These are phyloP conservation scores for Odontamblyopus rebecca DNA, from an alignment of 2,797 vertebrate species.

Conservation along the genomic window DNA sequence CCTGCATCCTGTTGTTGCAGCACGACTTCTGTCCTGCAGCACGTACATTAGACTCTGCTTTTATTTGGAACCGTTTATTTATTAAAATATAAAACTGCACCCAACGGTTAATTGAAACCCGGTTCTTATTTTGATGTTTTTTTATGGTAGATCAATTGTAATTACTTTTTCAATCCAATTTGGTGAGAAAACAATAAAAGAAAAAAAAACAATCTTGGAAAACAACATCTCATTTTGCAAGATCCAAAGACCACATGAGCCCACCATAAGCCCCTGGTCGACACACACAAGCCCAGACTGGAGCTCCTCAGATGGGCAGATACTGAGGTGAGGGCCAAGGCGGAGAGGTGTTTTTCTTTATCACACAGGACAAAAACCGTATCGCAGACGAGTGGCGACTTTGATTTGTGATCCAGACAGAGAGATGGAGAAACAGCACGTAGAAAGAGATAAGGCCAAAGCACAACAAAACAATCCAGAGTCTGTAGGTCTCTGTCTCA, in stretches of 20 bases:
- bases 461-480: conserved; percentile 42
- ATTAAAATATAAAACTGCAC: no score
- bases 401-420: conserved; percentile 53
- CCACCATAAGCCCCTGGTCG: not conserved
- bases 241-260: not conserved
- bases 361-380: conserved; percentile 29
- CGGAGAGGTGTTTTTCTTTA: conserved; percentile 50
- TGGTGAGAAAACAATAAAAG: no score
- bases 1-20: no score
- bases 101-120: no score
- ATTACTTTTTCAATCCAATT: no score
- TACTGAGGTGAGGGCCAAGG: conserved; percentile 33
- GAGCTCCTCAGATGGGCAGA: conserved; percentile 31
- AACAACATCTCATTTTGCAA: not conserved
- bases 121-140: no score
- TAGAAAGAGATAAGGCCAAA: conserved; percentile 27
- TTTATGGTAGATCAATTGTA: not conserved
- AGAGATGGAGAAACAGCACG: conserved; percentile 26
- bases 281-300: conserved; percentile 25
- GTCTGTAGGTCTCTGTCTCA: conserved; percentile 16
- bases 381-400: conserved; percentile 21
- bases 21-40: no score
- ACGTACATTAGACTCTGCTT: no score
- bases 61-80: no score
- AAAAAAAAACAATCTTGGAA: no score